phyloP scores from a whole-genome alignment of 1,140 invertebrate species.

The Drosophila busckii region DNA sequence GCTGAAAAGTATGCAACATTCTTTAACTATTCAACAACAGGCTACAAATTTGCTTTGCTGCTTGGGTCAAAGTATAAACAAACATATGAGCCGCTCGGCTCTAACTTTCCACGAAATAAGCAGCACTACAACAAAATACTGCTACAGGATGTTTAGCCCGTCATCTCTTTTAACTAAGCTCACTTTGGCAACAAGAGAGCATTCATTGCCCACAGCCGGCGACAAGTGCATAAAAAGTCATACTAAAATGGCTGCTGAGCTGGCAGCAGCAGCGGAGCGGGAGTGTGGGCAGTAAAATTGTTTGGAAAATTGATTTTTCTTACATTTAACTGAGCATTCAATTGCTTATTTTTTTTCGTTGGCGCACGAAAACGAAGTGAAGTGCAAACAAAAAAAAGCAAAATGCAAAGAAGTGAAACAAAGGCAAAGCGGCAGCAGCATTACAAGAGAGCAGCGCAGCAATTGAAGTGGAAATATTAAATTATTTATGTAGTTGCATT shows the following conservation, averaged over 20 bases:
- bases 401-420: not conserved
- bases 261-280: not conserved
- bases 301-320: conserved; percentile 77
- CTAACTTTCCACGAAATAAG: no score
- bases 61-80: no score
- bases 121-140: no score
- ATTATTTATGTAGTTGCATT: conserved; percentile 76
- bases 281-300: conserved; percentile 64
- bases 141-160: no score
- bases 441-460: conserved; percentile 24
- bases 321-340: conserved; percentile 77
- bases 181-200: conserved; percentile 43
- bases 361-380: conserved; percentile 26
- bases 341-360: conserved; percentile 71
- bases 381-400: conserved; percentile 45
- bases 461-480: conserved; percentile 70
- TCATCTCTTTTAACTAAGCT: no score
- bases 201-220: conserved; percentile 69
- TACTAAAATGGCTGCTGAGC: conserved; percentile 42
- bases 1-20: no score
- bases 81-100: no score
- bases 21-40: no score
- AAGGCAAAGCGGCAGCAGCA: conserved; percentile 3
- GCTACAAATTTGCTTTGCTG: no score
- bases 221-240: conserved; percentile 73